These are phyloP conservation scores for Aegithalos caudatus DNA, from an alignment of 2,113 vertebrate genomes.

Conservation along the genomic window DNA sequence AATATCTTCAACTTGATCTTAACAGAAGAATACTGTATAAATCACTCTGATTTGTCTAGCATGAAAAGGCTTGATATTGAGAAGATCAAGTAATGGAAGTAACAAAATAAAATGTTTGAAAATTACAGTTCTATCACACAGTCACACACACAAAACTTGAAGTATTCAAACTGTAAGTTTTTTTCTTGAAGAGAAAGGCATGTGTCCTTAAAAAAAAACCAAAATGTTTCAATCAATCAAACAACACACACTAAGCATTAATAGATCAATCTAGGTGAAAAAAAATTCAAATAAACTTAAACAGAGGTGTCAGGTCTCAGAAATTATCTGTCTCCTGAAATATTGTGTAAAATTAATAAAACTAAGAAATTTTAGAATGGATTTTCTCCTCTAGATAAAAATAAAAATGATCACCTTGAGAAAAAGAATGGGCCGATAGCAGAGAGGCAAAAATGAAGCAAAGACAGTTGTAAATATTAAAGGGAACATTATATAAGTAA, in stretches of 20 bases:
- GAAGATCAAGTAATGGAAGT: not conserved
- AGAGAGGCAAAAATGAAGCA: not conserved
- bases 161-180: not conserved
- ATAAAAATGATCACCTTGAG: not conserved
- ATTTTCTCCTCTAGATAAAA: not conserved
- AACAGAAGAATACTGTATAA: not conserved
- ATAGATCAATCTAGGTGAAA: not conserved
- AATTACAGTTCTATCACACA: not conserved
- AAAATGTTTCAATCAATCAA: not conserved
- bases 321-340: not conserved
- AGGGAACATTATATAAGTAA: not conserved
- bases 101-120: not conserved
- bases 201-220: not conserved
- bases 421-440: not conserved
- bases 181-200: not conserved
- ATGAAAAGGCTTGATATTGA: not conserved
- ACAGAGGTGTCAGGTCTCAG: not conserved
- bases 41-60: not conserved
- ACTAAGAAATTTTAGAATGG: not conserved
- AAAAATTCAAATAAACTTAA: not conserved
- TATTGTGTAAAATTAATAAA: not conserved
- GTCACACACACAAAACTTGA: not conserved
- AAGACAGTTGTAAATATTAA: not conserved
- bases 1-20: not conserved
- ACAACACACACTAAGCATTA: not conserved